A percentile compares a stretch with the other conserved stretches of the same genome.
Conservation (phyloP, 2,113 vertebrate species). For the Indicator maculatus region DNA sequence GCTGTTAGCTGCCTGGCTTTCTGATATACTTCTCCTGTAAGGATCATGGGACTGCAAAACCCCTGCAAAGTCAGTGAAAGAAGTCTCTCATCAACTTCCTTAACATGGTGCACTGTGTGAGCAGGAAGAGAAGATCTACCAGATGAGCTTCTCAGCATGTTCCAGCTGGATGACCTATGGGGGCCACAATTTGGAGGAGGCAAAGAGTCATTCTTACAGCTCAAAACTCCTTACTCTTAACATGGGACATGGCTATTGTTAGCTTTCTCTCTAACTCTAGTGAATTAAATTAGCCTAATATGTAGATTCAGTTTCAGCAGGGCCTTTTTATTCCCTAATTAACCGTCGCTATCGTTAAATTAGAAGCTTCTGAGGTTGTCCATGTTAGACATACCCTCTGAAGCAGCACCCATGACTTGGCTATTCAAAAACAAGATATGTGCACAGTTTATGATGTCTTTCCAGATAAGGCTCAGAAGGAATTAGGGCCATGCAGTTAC, state of each 20-base stretch:
- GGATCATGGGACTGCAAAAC: rapidly evolving
- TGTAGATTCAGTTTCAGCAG: background rate
- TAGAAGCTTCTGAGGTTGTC: background rate
- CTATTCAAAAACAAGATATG: background rate
- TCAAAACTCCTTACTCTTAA: background rate
- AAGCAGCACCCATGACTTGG: background rate
- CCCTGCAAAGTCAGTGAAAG: background rate
- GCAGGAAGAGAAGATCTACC: background rate
- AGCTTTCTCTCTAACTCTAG: background rate
- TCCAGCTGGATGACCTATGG: background rate
- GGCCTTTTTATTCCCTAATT: background rate
- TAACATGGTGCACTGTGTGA: background rate
- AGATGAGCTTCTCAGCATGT: background rate
- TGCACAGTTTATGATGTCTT: background rate
- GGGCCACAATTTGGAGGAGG: background rate
- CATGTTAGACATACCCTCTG: background rate
- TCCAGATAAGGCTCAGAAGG: background rate
- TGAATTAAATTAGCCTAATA: background rate
- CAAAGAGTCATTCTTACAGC: background rate
- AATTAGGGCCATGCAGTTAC: background rate
- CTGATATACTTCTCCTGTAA: background rate
- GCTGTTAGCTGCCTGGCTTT: background rate
- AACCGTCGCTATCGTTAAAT: background rate
- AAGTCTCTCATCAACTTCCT: background rate
- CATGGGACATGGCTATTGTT: background rate